phyloP scores from a whole-genome alignment of 2,797 vertebrate genomes.

The Melanogrammus aeglefinus region DNA sequence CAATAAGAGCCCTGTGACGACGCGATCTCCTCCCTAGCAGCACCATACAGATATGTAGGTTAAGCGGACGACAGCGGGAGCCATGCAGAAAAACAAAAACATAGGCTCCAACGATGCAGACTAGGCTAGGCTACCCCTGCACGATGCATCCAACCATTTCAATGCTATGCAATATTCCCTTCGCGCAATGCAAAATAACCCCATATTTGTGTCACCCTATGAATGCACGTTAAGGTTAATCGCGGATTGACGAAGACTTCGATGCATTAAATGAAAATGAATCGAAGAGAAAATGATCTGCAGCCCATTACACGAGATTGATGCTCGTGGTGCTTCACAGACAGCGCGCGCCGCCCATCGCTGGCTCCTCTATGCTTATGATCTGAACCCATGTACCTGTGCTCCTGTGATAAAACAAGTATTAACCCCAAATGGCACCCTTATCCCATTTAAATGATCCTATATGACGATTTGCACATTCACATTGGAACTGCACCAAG shows the following conservation, averaged over 20 bases:
- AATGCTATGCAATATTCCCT: conserved; percentile 73
- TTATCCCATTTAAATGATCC: background rate
- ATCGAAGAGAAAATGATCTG: conserved; percentile 12
- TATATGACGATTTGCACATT: background rate
- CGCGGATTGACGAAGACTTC: conserved; percentile 13
- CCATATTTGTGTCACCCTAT: background rate
- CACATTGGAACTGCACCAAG: background rate
- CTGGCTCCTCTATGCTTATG: background rate
- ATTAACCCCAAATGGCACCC: background rate
- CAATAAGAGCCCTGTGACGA: conserved; percentile 53
- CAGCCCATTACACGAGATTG: conserved; percentile 30
- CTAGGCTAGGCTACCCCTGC: conserved; percentile 64
- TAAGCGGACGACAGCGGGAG: conserved; percentile 68
- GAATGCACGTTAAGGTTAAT: conserved; percentile 30
- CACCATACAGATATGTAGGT: conserved; percentile 72
- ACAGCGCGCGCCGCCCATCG: conserved; percentile 61
- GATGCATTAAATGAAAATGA: conserved; percentile 22
- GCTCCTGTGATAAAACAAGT: conserved; percentile 23
- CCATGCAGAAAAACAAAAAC: conserved; percentile 77
- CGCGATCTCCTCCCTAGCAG: conserved; percentile 61
- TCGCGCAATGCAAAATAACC: conserved; percentile 66
- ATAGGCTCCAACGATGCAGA: conserved; percentile 60
- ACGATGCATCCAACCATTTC: conserved; percentile 36
- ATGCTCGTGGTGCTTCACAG: conserved; percentile 48
- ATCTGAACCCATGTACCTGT: conserved; percentile 44